A percentile compares a stretch with the other conserved stretches of the same genome.
Conservation (phyloP, 2,888 invertebrate species). For the Brachyptera risi region DNA sequence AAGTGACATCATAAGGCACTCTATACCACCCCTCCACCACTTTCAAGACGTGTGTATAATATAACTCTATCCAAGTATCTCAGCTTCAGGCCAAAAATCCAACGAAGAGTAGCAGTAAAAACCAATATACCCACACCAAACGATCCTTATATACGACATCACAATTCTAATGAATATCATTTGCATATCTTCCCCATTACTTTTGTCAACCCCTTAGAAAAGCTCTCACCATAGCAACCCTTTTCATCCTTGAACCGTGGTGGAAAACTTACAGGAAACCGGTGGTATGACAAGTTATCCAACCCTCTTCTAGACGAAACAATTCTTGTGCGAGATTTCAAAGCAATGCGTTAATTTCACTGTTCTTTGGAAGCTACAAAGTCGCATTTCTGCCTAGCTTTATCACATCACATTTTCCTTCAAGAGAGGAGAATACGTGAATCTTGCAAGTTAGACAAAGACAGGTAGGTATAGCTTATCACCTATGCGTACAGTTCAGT, state of each 20-base stretch:
- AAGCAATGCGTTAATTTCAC: too few species aligned
- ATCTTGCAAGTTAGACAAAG: too few species aligned
- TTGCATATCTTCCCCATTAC: conserved; percentile 32
- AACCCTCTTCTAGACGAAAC: too few species aligned
- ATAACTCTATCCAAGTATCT: too few species aligned
- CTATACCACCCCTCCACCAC: background rate
- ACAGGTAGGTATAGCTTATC: too few species aligned
- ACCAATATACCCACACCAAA: conserved; percentile 21
- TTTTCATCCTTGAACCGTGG: background rate
- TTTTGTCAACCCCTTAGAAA: conserved; percentile 15
- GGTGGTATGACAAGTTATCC: background rate
- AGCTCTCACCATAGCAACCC: background rate
- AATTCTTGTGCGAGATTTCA: too few species aligned
- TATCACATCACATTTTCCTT: too few species aligned
- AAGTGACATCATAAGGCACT: conserved; percentile 24
- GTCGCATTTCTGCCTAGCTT: too few species aligned
- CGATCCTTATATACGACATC: conserved; percentile 20
- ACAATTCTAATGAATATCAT: conserved; percentile 32
- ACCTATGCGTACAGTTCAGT: too few species aligned
- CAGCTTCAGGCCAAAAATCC: background rate
- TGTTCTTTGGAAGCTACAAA: too few species aligned
- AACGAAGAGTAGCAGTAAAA: conserved; percentile 15
- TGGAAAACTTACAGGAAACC: background rate
- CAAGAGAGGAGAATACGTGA: too few species aligned
- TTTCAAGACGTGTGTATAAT: too few species aligned